Percentiles rank a stretch among this genome's conserved stretches.
phyloP scores from a whole-genome alignment of 2,797 vertebrate genomes.

The Microtus californicus region DNA sequence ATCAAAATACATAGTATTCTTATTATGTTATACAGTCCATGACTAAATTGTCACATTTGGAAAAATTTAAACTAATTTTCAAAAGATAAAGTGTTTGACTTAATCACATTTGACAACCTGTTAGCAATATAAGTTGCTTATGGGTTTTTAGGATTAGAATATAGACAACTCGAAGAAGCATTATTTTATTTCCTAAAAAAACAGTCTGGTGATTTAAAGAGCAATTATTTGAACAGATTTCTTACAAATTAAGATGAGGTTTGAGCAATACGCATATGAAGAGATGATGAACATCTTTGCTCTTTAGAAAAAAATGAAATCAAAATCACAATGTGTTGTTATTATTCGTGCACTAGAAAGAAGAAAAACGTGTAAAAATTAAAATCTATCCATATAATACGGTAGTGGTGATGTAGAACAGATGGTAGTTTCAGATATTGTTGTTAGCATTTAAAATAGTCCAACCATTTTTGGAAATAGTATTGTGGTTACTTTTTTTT shows the following conservation, averaged over 20 bases:
- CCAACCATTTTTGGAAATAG: not conserved
- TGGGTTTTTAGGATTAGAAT: not conserved
- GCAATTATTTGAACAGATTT: not conserved
- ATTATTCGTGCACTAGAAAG: not conserved
- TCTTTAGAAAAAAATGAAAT: slow-evolving; percentile 13
- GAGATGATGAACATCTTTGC: not conserved
- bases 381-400: not conserved
- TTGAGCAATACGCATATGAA: not conserved
- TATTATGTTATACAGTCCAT: not conserved
- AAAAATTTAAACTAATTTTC: not conserved
- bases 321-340: not conserved
- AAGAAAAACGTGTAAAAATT: not conserved
- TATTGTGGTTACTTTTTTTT: not conserved
- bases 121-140: not conserved
- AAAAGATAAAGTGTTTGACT: not conserved
- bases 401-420: not conserved
- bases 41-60: not conserved
- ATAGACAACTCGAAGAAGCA: not conserved
- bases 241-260: not conserved
- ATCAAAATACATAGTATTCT: not conserved
- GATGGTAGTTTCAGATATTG: not conserved
- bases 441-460: not conserved
- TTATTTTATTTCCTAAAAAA: not conserved
- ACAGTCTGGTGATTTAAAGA: not conserved
- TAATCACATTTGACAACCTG: not conserved